These are phyloP conservation scores for Cryptotis parvus DNA, from an alignment of 2,113 vertebrate genomes.

Conservation along the genomic window DNA sequence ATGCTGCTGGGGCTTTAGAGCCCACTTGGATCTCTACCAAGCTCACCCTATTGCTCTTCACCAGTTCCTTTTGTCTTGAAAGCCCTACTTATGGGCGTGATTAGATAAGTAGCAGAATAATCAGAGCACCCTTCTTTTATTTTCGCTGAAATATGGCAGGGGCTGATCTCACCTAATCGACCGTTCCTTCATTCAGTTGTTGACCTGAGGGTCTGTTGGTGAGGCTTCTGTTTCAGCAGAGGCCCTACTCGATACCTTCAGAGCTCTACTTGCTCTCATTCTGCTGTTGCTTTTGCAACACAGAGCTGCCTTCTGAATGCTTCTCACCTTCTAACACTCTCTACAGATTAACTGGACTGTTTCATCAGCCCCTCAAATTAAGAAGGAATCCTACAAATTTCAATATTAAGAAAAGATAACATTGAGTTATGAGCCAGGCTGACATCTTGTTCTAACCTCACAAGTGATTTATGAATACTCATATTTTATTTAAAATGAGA, in stretches of 20 bases:
- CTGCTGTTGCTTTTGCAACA: background rate
- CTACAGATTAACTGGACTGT: background rate
- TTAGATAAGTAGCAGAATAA: fast-evolving
- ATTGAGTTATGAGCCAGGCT: background rate
- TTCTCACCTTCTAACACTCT: background rate
- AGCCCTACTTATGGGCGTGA: background rate
- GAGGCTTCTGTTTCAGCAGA: background rate
- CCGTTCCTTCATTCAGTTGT: background rate
- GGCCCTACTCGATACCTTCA: fast-evolving
- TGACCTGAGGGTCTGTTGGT: background rate
- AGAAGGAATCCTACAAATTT: background rate
- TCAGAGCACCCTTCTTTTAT: fast-evolving
- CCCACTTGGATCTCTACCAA: fast-evolving
- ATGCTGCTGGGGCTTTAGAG: no score
- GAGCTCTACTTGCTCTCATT: background rate
- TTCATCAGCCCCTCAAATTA: background rate
- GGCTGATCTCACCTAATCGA: no score
- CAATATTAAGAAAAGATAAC: background rate
- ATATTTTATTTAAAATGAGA: background rate
- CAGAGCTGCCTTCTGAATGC: background rate
- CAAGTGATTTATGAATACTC: background rate
- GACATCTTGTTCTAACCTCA: background rate
- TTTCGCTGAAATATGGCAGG: no score
- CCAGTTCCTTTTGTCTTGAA: background rate
- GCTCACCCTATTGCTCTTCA: background rate